Base-by-base conservation (phyloP, 2,888 invertebrate species). In the Ophion ellenae region DNA sequence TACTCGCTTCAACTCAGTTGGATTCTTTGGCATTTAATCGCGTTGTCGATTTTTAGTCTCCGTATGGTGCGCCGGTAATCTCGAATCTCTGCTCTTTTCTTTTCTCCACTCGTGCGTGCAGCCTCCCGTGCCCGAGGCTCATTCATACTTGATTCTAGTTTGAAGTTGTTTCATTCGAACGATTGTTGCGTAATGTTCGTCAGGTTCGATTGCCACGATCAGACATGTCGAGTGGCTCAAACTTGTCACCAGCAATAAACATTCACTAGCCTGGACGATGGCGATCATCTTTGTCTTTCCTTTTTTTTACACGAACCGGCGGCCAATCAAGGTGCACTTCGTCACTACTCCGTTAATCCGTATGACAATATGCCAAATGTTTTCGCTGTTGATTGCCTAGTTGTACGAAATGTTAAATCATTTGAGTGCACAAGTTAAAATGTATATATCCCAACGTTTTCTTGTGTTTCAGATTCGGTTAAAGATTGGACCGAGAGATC, bases 391-490 rank as follows among this genome's bases (percentile, higher is more conserved):
- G 40, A 20, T 24, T 61, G 11, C 6, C 24, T 61, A 10, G 2
- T 61, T 20, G 20, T 61, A 24, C 61, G 24, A 61, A 20, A 57
- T 11, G 14, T 57, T n/a, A 2, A 61, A 11, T n/a, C 61, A 24
- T 61, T 53, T 17, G 53, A 53, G 17, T 53, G 14, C 17, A 53
- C 20, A 9, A 57, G 36, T 59, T 45, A 47, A 17, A 36, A 59
- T 5, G 36, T 63, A 53, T 64, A 36, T 61, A 67, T 67, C 36
- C n/a, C n/a, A 76, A 57, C 4, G 40, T 28, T 69, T n/a, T 69
- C 59, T n/a, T 81, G 45, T 81, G 78, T 81, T 81, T 67, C 75
- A 81, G 81, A 75, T 75, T 69, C 20, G 69, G 61, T 36, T 32
- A 75, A 81, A 17, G 81, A 75, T 14, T 57, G 45, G 2, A 32